Percentiles rank a stretch among this genome's conserved stretches.
Conservation (phyloP, 2,113 vertebrate genomes). For the Sorex araneus region DNA sequence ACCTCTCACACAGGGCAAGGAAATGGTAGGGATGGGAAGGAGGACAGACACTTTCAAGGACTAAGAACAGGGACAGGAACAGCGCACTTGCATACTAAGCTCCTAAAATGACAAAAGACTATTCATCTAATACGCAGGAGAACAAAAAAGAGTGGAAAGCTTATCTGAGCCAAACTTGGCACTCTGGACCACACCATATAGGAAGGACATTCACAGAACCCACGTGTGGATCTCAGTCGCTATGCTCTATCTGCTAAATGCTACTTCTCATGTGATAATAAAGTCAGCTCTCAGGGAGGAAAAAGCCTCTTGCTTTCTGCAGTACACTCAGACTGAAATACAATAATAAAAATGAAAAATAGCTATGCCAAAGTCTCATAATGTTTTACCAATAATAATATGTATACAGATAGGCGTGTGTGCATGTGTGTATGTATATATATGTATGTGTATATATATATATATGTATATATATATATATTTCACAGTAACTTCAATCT, state of each 20-base stretch:
- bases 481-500: slow-evolving; percentile 52
- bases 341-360: slow-evolving; percentile 65
- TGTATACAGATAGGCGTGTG: slow-evolving; percentile 30
- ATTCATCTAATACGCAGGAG: not conserved
- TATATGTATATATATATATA: slow-evolving; percentile 37
- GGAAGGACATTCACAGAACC: not conserved
- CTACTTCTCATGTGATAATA: not conserved
- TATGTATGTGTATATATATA: too few relatives aligned
- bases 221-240: not conserved
- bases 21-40: not conserved
- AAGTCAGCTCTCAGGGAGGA: not conserved
- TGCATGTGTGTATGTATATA: too few relatives aligned
- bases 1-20: not conserved
- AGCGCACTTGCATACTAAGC: not conserved
- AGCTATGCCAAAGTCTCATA: slow-evolving; percentile 52
- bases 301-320: not conserved
- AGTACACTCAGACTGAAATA: not conserved
- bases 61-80: not conserved
- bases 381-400: not conserved
- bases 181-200: not conserved
- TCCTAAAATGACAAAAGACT: not conserved
- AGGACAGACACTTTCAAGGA: not conserved
- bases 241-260: not conserved
- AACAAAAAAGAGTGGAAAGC: not conserved
- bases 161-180: not conserved